These are phyloP conservation scores for Semnopithecus entellus DNA, from an alignment of 2,113 vertebrate genomes.

Conservation along the genomic window DNA sequence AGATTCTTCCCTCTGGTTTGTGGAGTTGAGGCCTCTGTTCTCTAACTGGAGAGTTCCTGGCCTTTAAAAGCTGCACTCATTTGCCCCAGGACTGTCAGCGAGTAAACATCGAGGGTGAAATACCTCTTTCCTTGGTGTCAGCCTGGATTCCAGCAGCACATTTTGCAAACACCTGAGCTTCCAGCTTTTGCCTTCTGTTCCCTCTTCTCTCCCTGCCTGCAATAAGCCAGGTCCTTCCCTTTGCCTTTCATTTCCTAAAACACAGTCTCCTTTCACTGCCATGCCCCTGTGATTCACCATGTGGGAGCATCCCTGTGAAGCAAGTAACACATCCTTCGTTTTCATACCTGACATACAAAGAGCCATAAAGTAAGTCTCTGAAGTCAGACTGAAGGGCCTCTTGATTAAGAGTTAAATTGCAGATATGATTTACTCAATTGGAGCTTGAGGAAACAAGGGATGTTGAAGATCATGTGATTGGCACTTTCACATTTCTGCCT, in stretches of 20 bases:
- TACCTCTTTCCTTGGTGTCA: background rate
- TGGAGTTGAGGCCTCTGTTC: background rate
- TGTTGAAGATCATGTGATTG: slow-evolving; percentile 67
- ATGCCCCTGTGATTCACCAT: slow-evolving; percentile 1
- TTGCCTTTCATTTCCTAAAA: background rate
- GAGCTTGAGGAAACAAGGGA: slow-evolving; percentile 77
- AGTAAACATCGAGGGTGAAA: background rate
- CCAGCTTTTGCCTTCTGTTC: background rate
- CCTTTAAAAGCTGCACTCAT: no score
- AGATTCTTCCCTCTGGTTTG: background rate
- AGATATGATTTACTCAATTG: slow-evolving; percentile 79
- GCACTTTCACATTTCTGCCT: slow-evolving; percentile 64
- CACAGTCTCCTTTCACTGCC: background rate
- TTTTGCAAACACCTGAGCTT: background rate
- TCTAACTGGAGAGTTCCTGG: background rate
- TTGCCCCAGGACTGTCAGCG: background rate
- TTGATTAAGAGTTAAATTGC: slow-evolving; percentile 84
- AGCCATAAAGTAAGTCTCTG: slow-evolving; percentile 72
- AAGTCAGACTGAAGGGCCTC: slow-evolving; percentile 79
- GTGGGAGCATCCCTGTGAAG: fast-evolving
- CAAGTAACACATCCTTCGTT: slow-evolving; percentile 65
- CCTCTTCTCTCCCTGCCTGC: background rate
- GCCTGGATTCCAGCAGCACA: background rate
- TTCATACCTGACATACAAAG: slow-evolving; percentile 64
- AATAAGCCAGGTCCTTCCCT: background rate